phyloP scores from a whole-genome alignment of 1,140 invertebrate genomes.

The Hypsibius dujardini region DNA sequence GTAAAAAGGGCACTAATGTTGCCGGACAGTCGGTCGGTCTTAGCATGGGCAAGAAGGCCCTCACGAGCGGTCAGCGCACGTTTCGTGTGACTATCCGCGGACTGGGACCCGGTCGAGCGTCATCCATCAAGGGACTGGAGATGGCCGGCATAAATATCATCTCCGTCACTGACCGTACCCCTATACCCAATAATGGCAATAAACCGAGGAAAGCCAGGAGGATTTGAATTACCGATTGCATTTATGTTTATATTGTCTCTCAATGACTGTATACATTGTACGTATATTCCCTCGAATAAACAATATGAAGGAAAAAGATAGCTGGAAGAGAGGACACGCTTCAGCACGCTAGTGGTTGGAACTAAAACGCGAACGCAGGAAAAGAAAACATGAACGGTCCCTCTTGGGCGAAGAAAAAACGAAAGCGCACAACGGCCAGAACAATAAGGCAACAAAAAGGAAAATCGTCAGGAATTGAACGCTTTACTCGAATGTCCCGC shows the following conservation, averaged over 20 bases:
- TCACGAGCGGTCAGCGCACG: conserved; percentile 28
- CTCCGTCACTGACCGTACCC: conserved; percentile 72
- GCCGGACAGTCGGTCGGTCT: conserved; percentile 81
- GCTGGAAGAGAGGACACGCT: too few species aligned
- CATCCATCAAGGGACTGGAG: conserved; percentile 71
- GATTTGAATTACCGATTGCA: not conserved
- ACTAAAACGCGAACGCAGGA: too few species aligned
- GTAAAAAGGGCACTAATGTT: conserved; percentile 81
- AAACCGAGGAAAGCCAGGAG: conserved; percentile 26
- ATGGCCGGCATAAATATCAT: conserved; percentile 70
- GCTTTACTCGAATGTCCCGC: too few species aligned
- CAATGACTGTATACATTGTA: too few species aligned
- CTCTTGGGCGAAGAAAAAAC: too few species aligned
- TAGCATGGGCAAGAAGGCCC: conserved; percentile 40
- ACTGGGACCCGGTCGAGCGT: conserved; percentile 36
- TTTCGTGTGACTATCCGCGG: conserved; percentile 25
- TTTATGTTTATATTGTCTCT: not conserved
- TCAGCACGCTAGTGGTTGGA: too few species aligned
- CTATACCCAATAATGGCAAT: conserved; percentile 51
- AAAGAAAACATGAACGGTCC: too few species aligned
- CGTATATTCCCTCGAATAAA: too few species aligned
- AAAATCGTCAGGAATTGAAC: too few species aligned
- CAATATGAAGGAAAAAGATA: too few species aligned
- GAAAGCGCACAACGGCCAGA: too few species aligned
- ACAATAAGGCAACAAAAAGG: too few species aligned